Base-by-base conservation (phyloP, 2,797 vertebrate genomes). In the Heteromormyrus szaboi region DNA sequence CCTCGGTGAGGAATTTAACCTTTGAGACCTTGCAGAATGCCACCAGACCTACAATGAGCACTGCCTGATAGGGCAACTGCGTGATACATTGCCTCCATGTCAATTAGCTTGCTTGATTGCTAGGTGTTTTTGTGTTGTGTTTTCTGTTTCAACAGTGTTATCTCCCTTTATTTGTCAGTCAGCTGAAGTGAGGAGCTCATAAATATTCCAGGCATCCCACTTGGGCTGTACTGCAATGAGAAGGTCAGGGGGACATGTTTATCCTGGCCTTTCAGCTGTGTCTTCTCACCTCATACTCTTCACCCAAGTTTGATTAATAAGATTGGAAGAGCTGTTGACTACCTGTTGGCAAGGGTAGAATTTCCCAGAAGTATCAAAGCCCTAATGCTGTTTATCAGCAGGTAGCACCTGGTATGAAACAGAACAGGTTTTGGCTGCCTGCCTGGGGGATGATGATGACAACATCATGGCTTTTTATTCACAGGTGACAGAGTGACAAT, bases 371-470 rank as follows among this genome's bases (percentile, higher is more conserved):
- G 54, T 50, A 25, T 62, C 37, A 46, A 84, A 88, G 72, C 76
- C 56, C 33, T 19, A 25, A n/a, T 41, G 79, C 37, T 56, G 14
- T 84, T 89, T 85, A 89, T 89, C 88, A 68, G 22, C 41, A 81
- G 81, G 81, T 83, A 50, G 88, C 88, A 85, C 79, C 88, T 89
- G 88, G 76, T 65, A n/a, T 48, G 88, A 68, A 65, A 65, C 22
- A n/a, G 81, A 86, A 59, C 48, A 50, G 48, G 22, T 72, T 53
- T 56, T 84, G 88, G 88, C 56, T 68, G 88, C 81, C 79, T 37
- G 54, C 81, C 9, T 19, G 81, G 25, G 41, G 22, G 59, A 68
- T 62, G 85, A 68, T 62, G 85, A 44, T 46, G 76, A 84, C 50
- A 76, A 6, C 56, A 48, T 0, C 19, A 22, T 48, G 51, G 33